Conservation (phyloP, 2,797 vertebrate species). For the Anableps anableps region DNA sequence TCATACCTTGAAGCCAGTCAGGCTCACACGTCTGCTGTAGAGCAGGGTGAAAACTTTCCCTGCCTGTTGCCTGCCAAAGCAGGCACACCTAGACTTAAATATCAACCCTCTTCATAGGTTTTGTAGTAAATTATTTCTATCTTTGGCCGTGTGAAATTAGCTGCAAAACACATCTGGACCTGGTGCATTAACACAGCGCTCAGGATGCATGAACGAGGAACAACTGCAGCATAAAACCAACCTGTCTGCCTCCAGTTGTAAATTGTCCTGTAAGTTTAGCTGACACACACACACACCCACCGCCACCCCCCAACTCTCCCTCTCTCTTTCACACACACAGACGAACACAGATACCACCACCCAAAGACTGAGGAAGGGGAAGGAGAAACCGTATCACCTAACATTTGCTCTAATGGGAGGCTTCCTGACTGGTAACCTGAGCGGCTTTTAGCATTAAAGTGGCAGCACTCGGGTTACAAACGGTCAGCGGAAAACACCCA, state of each 20-base stretch:
- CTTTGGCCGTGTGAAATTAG: not conserved
- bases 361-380: constrained; percentile 60
- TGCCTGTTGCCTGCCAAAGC: not conserved
- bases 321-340: not conserved
- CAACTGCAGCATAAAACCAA: constrained; percentile 48
- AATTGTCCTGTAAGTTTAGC: constrained; percentile 66
- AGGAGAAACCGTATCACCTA: constrained; percentile 69
- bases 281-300: constrained; percentile 7
- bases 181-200: not conserved
- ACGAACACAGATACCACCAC: constrained; percentile 27
- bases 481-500: constrained; percentile 65
- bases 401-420: constrained; percentile 80
- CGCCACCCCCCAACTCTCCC: not conserved
- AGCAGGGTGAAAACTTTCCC: not conserved
- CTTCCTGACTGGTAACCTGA: constrained; percentile 77
- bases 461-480: constrained; percentile 72
- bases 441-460: constrained; percentile 71
- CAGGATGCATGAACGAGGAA: constrained; percentile 20
- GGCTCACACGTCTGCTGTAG: not conserved
- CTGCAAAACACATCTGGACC: not conserved
- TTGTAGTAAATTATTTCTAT: not conserved
- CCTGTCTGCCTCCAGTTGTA: constrained; percentile 51
- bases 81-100: not conserved
- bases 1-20: not conserved
- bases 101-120: not conserved